Percentiles rank a stretch among this genome's conserved stretches.
Evolutionary conservation across 1,140 invertebrate species (phyloP).

Genomic region (Hylyphantes graminicola): DNA sequence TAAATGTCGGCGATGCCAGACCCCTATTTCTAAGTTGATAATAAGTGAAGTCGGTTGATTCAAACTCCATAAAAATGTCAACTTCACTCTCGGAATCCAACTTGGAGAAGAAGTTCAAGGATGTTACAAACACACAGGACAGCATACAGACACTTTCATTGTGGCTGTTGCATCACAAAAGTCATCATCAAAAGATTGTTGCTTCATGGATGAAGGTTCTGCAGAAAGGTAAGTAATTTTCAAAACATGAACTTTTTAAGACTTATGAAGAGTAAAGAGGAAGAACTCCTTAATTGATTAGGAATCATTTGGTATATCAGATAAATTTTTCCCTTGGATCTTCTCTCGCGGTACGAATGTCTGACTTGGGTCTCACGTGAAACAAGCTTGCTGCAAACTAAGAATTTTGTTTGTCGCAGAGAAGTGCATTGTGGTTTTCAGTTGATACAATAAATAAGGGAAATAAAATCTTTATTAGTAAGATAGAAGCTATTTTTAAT

Average conservation of each 20-base stretch:
- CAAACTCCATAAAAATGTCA: slow-evolving; percentile 36
- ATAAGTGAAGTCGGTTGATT: background rate
- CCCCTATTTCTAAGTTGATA: background rate
- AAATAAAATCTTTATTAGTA: background rate
- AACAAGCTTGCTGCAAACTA: no score
- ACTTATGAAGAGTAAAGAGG: background rate
- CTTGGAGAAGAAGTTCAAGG: slow-evolving; percentile 85
- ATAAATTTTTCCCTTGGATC: no score
- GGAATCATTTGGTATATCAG: no score
- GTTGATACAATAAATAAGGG: no score
- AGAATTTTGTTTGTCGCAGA: no score
- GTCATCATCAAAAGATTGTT: slow-evolving; percentile 90
- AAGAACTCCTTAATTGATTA: no score
- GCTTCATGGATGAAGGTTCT: slow-evolving; percentile 83
- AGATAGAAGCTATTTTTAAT: background rate
- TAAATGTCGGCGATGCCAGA: background rate
- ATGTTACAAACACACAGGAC: slow-evolving; percentile 95
- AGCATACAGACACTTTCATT: slow-evolving; percentile 96
- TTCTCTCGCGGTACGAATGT: no score
- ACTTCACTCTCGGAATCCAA: slow-evolving; percentile 63
- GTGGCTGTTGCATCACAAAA: slow-evolving; percentile 95
- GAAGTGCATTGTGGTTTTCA: no score
- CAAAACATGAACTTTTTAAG: background rate
- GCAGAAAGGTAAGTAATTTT: slow-evolving; percentile 60
- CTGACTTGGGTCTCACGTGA: no score